These are phyloP conservation scores for Cephus nigrinus DNA, from an alignment of 2,888 invertebrate species.

Conservation along the genomic window DNA sequence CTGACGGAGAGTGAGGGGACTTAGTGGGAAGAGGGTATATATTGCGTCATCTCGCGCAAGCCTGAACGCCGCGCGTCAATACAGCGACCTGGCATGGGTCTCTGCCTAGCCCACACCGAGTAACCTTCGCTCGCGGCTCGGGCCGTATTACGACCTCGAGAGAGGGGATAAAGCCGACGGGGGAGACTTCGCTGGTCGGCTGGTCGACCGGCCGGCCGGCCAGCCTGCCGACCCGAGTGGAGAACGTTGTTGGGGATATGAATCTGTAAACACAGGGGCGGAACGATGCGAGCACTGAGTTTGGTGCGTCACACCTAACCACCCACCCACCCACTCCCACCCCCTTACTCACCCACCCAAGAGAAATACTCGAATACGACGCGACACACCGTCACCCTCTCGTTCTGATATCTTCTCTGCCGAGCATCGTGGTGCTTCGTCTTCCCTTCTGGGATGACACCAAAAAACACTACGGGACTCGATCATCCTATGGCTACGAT, in stretches of 20 bases:
- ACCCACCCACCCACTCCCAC: neutral
- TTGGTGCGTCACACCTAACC: neutral
- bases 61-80: conserved; percentile 58
- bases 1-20: conserved; percentile 1
- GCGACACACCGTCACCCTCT: conserved; percentile 1
- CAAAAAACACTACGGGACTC: neutral
- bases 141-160: neutral
- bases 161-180: conserved; percentile 12
- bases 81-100: conserved; percentile 38
- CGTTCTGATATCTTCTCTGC: neutral
- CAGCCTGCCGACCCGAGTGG: conserved; percentile 8
- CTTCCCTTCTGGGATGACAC: conserved; percentile 14
- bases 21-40: conserved; percentile 20
- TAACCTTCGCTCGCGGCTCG: conserved; percentile 6
- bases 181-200: conserved; percentile 10
- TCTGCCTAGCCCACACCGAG: conserved; percentile 9
- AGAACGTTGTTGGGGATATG: conserved; percentile 23
- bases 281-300: conserved; percentile 19
- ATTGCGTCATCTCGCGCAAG: conserved; percentile 63
- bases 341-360: neutral
- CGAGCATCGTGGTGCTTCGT: neutral
- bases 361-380: neutral
- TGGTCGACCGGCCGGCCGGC: neutral
- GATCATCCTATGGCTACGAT: neutral
- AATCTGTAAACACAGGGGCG: conserved; percentile 44